phyloP scores from a whole-genome alignment of 2,888 invertebrate species.

The Oscheius sp. region DNA sequence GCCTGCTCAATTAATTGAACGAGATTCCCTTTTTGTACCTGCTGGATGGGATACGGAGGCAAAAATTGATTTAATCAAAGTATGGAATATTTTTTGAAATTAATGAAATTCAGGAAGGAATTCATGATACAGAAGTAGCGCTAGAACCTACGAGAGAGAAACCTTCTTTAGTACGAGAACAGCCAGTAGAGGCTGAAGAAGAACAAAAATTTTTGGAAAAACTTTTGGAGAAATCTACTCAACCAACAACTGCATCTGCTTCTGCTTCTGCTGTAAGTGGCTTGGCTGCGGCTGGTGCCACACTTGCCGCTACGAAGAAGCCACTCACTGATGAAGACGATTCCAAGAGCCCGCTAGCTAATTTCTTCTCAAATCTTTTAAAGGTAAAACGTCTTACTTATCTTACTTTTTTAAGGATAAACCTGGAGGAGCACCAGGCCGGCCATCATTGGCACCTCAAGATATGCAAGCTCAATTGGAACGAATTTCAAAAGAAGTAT shows the following conservation, averaged over 20 bases:
- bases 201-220: constrained; percentile 55
- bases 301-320: constrained; percentile 35
- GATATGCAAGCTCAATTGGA: constrained; percentile 42
- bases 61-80: constrained; percentile 64
- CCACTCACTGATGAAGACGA: constrained; percentile 44
- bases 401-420: constrained; percentile 32
- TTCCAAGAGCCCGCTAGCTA: constrained; percentile 61
- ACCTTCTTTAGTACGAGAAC: constrained; percentile 41
- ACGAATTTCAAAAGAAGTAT: constrained; percentile 33
- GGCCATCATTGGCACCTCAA: constrained; percentile 26
- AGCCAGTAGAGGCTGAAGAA: constrained; percentile 58
- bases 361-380: constrained; percentile 66
- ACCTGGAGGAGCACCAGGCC: constrained; percentile 25
- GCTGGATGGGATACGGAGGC: constrained; percentile 68
- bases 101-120: constrained; percentile 36
- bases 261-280: not conserved
- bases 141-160: constrained; percentile 57
- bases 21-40: constrained; percentile 65
- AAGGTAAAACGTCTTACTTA: no score
- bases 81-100: not conserved
- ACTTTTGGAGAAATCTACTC: constrained; percentile 35
- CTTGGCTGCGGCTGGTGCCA: constrained; percentile 25
- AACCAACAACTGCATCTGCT: not conserved
- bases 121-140: constrained; percentile 46
- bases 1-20: constrained; percentile 65